Percentiles rank a stretch among this genome's conserved stretches.
Conservation (phyloP, 2,797 vertebrate species). For the Galago senegalensis region DNA sequence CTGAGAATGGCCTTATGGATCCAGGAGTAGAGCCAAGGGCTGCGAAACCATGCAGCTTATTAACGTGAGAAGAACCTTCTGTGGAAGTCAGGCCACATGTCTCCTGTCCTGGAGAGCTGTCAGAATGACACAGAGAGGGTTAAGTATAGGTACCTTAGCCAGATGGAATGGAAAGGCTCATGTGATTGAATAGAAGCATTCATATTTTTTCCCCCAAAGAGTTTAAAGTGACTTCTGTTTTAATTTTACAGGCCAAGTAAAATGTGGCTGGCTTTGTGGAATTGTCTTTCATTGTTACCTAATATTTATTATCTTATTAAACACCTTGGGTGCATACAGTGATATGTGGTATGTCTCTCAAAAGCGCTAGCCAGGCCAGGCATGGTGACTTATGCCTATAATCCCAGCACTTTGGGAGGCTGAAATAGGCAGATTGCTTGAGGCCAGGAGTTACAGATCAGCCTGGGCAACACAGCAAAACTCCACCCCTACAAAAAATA, state of each 20-base stretch:
- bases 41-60: background rate
- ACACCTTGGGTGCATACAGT: background rate
- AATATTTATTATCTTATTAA: background rate
- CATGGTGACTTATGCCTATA: background rate
- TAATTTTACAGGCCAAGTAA: constrained; percentile 1
- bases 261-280: background rate
- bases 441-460: background rate
- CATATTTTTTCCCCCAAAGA: background rate
- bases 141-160: background rate
- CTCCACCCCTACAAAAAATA: background rate
- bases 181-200: background rate
- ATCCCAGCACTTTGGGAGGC: background rate
- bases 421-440: background rate
- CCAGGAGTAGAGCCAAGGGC: background rate
- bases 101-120: background rate
- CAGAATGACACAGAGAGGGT: background rate
- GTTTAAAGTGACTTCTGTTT: background rate
- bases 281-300: background rate
- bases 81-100: background rate
- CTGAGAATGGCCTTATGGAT: background rate
- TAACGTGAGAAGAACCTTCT: background rate
- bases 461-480: background rate
- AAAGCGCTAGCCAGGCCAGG: background rate
- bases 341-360: background rate
- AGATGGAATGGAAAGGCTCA: background rate